phyloP scores from a whole-genome alignment of 2,888 invertebrate species.

The Cancer borealis region DNA sequence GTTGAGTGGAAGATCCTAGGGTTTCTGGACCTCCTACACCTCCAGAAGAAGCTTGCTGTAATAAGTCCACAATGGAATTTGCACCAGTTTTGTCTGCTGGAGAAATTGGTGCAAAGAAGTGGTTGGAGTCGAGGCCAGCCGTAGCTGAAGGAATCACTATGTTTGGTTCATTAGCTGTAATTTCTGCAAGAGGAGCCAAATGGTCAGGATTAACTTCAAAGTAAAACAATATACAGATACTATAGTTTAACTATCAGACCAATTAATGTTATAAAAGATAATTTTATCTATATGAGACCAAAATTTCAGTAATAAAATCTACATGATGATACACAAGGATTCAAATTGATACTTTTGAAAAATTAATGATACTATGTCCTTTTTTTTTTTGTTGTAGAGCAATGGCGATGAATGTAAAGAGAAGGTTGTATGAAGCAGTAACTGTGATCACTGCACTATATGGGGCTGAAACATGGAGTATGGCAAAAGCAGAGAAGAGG shows the following conservation, averaged over 20 bases:
- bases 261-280: constrained; percentile 40
- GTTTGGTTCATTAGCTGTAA: constrained; percentile 68
- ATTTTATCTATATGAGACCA: not conserved
- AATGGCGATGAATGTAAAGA: too few species aligned
- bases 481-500: too few species aligned
- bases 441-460: too few species aligned
- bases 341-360: not conserved
- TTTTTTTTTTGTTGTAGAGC: too few species aligned
- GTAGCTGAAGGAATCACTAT: constrained; percentile 69
- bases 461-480: too few species aligned
- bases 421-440: too few species aligned
- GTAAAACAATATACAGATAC: not conserved
- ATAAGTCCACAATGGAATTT: constrained; percentile 69
- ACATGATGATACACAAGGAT: not conserved
- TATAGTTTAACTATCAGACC: not conserved
- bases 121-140: constrained; percentile 68
- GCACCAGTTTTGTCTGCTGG: constrained; percentile 75
- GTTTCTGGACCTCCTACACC: constrained; percentile 55
- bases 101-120: constrained; percentile 76
- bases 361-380: too few species aligned
- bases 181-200: constrained; percentile 62
- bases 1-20: constrained; percentile 63
- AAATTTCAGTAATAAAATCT: not conserved
- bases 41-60: constrained; percentile 60
- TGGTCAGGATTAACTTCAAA: constrained; percentile 50